These are phyloP conservation scores for Tricholauxania praeusta DNA, from an alignment of 2,888 invertebrate species.

Conservation along the genomic window DNA sequence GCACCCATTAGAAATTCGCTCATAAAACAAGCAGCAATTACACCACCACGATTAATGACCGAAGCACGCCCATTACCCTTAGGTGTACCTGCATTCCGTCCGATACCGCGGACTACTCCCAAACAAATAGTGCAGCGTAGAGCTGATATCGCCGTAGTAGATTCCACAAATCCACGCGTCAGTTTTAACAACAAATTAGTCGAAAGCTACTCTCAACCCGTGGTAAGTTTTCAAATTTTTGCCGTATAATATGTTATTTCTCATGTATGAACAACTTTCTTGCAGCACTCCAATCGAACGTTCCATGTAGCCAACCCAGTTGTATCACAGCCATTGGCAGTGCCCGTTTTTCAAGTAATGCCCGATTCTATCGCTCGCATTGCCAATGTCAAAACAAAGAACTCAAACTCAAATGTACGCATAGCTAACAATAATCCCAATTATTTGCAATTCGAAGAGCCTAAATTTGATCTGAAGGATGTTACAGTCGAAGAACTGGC, in stretches of 20 bases:
- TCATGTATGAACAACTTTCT: background rate
- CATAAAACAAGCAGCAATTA: constrained; percentile 36
- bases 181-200: constrained; percentile 60
- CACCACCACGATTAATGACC: constrained; percentile 60
- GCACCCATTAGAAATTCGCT: constrained; percentile 27
- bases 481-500: constrained; percentile 71
- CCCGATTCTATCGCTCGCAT: constrained; percentile 69
- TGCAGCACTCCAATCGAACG: constrained; percentile 58
- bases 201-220: constrained; percentile 52
- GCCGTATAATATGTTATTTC: no score
- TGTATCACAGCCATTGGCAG: constrained; percentile 56
- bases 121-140: constrained; percentile 54
- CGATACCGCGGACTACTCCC: constrained; percentile 73
- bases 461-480: constrained; percentile 61
- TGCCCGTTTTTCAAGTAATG: constrained; percentile 71
- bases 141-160: constrained; percentile 54
- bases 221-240: constrained; percentile 40
- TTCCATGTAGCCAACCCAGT: constrained; percentile 60
- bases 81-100: constrained; percentile 83
- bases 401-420: constrained; percentile 10
- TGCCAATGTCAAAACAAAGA: constrained; percentile 41
- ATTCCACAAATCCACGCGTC: constrained; percentile 56
- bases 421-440: constrained; percentile 52
- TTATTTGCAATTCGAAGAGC: constrained; percentile 63
- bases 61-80: constrained; percentile 72